Conservation (phyloP, 64 coral and sea anemone species). For the Pocillopora verrucosa region DNA sequence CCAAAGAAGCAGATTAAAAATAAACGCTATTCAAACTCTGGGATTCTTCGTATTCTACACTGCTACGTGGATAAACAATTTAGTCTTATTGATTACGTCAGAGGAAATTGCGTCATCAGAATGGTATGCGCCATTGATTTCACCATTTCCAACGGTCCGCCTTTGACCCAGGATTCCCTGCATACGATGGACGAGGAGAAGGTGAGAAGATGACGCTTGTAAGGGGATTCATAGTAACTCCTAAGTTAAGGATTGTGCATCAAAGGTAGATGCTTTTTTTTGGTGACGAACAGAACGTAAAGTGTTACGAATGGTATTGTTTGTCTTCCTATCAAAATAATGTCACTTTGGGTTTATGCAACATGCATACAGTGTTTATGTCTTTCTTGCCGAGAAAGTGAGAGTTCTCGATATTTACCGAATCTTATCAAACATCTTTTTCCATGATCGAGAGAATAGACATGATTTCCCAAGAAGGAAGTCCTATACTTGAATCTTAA, state of each 20-base stretch:
- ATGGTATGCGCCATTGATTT: conserved; percentile 86
- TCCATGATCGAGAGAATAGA: too few species aligned
- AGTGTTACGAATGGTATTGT: too few species aligned
- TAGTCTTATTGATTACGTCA: conserved; percentile 84
- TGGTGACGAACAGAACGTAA: too few species aligned
- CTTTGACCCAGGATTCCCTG: conserved; percentile 57
- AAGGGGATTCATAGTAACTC: not conserved
- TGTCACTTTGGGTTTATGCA: too few species aligned
- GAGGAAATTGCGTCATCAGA: conserved; percentile 70
- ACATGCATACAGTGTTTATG: too few species aligned
- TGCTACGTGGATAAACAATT: conserved; percentile 72
- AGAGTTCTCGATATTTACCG: too few species aligned
- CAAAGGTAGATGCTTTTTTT: not conserved
- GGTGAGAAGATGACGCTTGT: not conserved
- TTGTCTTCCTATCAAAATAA: too few species aligned
- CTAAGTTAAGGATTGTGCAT: not conserved
- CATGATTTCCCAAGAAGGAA: too few species aligned
- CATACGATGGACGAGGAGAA: conserved; percentile 50
- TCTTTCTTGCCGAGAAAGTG: too few species aligned
- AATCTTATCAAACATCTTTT: too few species aligned
- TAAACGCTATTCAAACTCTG: conserved; percentile 71
- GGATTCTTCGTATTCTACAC: conserved; percentile 66
- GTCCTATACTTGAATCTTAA: too few species aligned
- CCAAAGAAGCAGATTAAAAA: conserved; percentile 58
- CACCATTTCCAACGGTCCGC: conserved; percentile 81